Conservation (phyloP, 2,888 invertebrate species). For the Yponomeuta evonymella region DNA sequence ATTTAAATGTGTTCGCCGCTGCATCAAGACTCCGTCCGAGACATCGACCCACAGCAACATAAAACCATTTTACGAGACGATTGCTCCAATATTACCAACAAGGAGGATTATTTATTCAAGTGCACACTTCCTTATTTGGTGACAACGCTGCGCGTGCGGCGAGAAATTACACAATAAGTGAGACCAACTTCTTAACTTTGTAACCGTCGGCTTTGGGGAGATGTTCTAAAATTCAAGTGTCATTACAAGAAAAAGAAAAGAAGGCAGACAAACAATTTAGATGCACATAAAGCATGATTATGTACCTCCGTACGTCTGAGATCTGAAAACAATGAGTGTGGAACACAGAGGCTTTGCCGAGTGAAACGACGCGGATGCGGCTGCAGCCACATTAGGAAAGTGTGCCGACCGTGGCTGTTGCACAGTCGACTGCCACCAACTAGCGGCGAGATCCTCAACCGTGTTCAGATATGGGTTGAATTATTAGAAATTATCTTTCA, state of each 20-base stretch:
- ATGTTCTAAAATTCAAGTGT: not conserved
- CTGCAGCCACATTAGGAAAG: slow-evolving; percentile 61
- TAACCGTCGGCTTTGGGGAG: not conserved
- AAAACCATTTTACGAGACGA: slow-evolving; percentile 17
- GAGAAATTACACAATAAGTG: slow-evolving; percentile 1
- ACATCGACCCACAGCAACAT: slow-evolving; percentile 11
- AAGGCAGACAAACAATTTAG: not conserved
- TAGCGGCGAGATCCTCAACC: not conserved
- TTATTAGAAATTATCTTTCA: slow-evolving; percentile 2
- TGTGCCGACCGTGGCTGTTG: slow-evolving; percentile 45
- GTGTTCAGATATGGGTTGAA: slow-evolving; percentile 1
- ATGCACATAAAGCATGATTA: not conserved
- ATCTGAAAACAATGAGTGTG: slow-evolving; percentile 11
- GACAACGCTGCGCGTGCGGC: slow-evolving; percentile 11
- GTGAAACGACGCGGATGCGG: slow-evolving; percentile 35
- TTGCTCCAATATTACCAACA: slow-evolving; percentile 14
- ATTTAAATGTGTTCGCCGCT: slow-evolving; percentile 3
- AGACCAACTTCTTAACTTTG: not conserved
- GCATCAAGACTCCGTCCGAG: not conserved
- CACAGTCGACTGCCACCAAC: slow-evolving; percentile 15
- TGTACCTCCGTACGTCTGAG: not conserved
- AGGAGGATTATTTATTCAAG: slow-evolving; percentile 50
- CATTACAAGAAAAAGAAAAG: not conserved
- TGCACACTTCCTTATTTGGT: slow-evolving; percentile 54
- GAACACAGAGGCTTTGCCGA: not conserved